phyloP scores from a whole-genome alignment of 2,797 vertebrate genomes.

The Uromys caudimaculatus region DNA sequence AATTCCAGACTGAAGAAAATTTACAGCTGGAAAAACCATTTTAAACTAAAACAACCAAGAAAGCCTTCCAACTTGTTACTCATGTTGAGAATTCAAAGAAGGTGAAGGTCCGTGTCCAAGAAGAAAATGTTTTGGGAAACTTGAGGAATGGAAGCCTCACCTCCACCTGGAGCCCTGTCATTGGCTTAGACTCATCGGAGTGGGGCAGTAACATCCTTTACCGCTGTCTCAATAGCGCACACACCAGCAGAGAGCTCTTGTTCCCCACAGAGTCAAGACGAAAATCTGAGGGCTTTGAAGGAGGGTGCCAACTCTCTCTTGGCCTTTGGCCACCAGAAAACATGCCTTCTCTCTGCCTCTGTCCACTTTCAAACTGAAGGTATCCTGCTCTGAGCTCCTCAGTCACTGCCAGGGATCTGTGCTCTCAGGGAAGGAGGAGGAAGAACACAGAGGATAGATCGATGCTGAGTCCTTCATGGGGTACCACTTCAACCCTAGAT shows the following conservation, averaged over 20 bases:
- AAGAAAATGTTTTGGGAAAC: constrained; percentile 58
- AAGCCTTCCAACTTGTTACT: constrained; percentile 75
- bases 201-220: background rate
- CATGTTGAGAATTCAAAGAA: constrained; percentile 71
- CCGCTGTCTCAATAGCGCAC: background rate
- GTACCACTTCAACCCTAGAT: background rate
- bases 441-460: background rate
- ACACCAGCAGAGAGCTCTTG: background rate
- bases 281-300: background rate
- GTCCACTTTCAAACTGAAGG: too few species aligned
- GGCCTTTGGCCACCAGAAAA: background rate
- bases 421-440: background rate
- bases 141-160: constrained; percentile 59
- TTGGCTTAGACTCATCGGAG: background rate
- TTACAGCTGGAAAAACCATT: constrained; percentile 72
- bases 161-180: background rate
- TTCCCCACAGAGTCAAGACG: background rate
- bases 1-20: constrained; percentile 75
- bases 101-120: constrained; percentile 62
- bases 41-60: constrained; percentile 40
- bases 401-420: background rate
- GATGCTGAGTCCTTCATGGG: background rate
- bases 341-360: background rate
- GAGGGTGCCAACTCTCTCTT: background rate
- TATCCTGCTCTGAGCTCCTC: background rate